Conservation (phyloP, 2,113 vertebrate genomes). For the Rattus norvegicus region GRCr8 NC_086020.1:212727501-212728000, state of each 20-base stretch:
- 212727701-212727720: neutral
- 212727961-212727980: conserved; percentile 49
- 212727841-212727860: conserved; percentile 55
- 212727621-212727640: neutral
- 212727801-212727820: conserved; percentile 14
- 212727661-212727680: neutral
- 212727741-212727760: neutral
- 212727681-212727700: conserved; percentile 13
- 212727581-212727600: neutral
- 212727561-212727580: neutral
- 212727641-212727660: conserved; percentile 10
- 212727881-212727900: conserved; percentile 67
- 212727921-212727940: conserved; percentile 67
- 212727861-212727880: conserved; percentile 66
- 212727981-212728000: conserved; percentile 48
- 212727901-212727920: conserved; percentile 33
- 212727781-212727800: neutral
- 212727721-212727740: neutral
- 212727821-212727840: conserved; percentile 19
- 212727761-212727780: conserved; percentile 32
- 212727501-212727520: neutral
- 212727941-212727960: conserved; percentile 55
- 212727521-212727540: neutral
- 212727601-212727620: neutral
- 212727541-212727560: neutral